Base-by-base conservation (phyloP, 1,140 invertebrate genomes). In the Pachypeltis micranthus region DNA sequence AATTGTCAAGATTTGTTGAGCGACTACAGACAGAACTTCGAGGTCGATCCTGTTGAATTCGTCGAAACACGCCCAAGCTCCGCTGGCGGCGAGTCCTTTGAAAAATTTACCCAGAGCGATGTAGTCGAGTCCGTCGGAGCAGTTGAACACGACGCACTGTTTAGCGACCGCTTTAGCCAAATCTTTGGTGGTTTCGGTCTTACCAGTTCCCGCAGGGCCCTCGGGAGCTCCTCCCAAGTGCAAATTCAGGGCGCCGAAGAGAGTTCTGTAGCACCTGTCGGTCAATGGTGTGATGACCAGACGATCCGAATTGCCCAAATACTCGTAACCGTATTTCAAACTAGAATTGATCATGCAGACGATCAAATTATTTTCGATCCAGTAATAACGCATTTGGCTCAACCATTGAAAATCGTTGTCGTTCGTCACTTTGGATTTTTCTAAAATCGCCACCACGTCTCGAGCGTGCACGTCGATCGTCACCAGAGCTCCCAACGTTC, bases 1-100 rank as follows among this genome's bases (percentile, higher is more conserved):
- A 63, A 88, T 86, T 1, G 84, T 87, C 1, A 86, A 71, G 64
- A 88, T 86, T 75, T 93, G 90, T 73, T 93, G 90, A 0, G 90
- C 90, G 1, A 93, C 89, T 1, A 97, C 93, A 0, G 93, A 98
- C 27, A 96, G 72, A 39, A 96, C 93, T 74, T 90, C 87, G 29
- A 90, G 71, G 70, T 90, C 86, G 65, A 90, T 90, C 12, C 87
- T 80, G 72, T 90, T 89, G 73, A 98, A 97, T 75, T 98, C 94
- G 71, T 98, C 94, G 72, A 98, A 96, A 74, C 94, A 98, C 0
- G 92, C 91, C 93, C 93, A 97, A 0, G 94, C 93, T 7, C 95
- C 95, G 70, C 91, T 93, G 0, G 93, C 91, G 1, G 93, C 91
- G 44, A 97, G 75, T 63, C 94, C 94, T 86, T 96, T 97, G 70